Base-by-base conservation (phyloP, 2,888 invertebrate genomes). In the Hyppa rectilinea region DNA sequence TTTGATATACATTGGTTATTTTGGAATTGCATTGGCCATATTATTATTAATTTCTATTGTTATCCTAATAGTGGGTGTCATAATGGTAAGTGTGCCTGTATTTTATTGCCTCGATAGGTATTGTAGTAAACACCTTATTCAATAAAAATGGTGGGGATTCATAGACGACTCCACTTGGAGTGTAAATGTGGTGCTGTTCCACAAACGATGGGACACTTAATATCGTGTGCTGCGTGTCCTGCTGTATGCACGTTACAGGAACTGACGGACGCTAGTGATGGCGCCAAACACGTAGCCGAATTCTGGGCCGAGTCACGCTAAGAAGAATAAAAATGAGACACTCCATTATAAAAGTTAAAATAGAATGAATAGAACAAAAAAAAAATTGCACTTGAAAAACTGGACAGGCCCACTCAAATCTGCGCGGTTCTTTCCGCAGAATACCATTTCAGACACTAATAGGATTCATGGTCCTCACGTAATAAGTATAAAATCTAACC, bases 1-100 rank as follows among this genome's bases (percentile, higher is more conserved):
- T n/a, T 59, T 59, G 29, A n/a, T 10, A 10, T 45, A 31, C 17
- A 2, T 59, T 17, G 31, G 29, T 45, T 31, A 45, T 31, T 31
- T 59, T n/a, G 59, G 59, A n/a, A 14, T 59, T 9, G n/a, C 17
- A 31, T 31, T 59, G 31, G 45, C 29, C 31, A 17, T 59, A 47
- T n/a, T 59, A 59, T 59, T 59, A 45, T 47, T 45, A n/a, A n/a
- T 31, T n/a, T 45, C 59, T 17, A 59, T 59, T 45, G 10, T 59
- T n/a, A 10, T 31, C 10, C 31, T 31, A n/a, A 1, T 47, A 9
- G 29, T 0, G 14, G 31, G 45, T 31, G n/a, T 59, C 9, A 3
- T 59, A 31, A 17, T 1, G 45, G 59, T 59, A 59, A 59, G 59
- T 45, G 14, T 29, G n/a, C n/a, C 14, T 45, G 9, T n/a, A n/a